phyloP scores from a whole-genome alignment of 2,113 vertebrate species.

The Dissostichus mawsoni region DNA sequence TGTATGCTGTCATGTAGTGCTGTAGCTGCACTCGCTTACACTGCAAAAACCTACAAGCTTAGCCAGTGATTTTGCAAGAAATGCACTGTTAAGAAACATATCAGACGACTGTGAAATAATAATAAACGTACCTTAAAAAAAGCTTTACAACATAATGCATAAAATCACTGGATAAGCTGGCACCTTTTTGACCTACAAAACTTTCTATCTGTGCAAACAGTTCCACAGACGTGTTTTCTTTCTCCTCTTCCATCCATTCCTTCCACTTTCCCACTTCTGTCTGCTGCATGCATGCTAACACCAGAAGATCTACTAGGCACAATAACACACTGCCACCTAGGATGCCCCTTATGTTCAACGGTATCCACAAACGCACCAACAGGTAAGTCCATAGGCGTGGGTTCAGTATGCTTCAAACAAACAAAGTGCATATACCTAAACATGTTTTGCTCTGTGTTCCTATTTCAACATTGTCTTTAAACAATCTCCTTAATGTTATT shows the following conservation, averaged over 20 bases:
- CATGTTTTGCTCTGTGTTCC: neutral
- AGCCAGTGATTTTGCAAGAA: constrained; percentile 55
- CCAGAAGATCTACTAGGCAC: constrained; percentile 86
- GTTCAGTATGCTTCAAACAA: constrained; percentile 49
- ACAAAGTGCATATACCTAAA: neutral
- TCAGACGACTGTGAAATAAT: neutral
- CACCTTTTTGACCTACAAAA: constrained; percentile 3
- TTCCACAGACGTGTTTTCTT: constrained; percentile 31
- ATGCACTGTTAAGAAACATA: neutral
- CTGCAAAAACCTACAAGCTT: constrained; percentile 45
- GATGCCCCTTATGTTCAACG: constrained; percentile 90
- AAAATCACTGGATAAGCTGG: constrained; percentile 63
- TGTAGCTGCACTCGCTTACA: constrained; percentile 26
- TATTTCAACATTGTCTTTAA: neutral
- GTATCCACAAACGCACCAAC: constrained; percentile 84
- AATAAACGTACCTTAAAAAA: neutral
- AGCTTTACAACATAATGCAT: neutral
- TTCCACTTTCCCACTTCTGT: constrained; percentile 38
- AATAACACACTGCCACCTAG: constrained; percentile 89
- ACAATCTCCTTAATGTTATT: neutral
- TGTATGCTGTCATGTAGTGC: constrained; percentile 5
- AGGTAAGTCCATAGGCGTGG: constrained; percentile 83
- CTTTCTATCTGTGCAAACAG: constrained; percentile 20
- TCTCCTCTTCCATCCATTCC: constrained; percentile 30
- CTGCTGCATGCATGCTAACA: constrained; percentile 74